Evolutionary conservation across 2,113 vertebrate genomes (phyloP), one percentile per base, ranked within the genome.

Genomic region (Lampris incognitus): DNA sequence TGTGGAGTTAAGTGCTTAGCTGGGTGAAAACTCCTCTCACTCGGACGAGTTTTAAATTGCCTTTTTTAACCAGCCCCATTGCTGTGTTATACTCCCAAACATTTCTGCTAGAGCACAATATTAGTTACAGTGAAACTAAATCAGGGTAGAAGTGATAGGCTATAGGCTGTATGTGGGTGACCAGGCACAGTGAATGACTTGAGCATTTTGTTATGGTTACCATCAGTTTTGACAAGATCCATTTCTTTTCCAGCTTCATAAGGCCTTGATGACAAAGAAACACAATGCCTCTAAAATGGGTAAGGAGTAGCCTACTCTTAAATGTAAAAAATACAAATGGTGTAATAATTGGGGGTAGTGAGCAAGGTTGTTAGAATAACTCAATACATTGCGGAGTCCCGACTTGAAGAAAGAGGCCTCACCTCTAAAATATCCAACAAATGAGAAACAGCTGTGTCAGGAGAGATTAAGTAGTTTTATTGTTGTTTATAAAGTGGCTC

Each of bases 351-450:
- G 2, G 38, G 42, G 39, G 40, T 61, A 2, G 59, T 72, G 2
- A 57, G 55, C 7, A 11, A 73, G 42, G 52, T 39, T 13, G 13
- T 38, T 59, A 57, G 69, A 50, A 59, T 55, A 68, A 68, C n/a
- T 46, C 8, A 41, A 40, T 58, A 44, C 40, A 24, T 24, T 57
- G 71, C 1, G 9, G 52, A 7, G 37, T 69, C 61, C 54, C 38
- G 77, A 85, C 76, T 84, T 50, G 38, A 9, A 39, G 13, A 9
- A 66, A 70, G 3, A 46, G 52, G 24, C 9, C 55, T 66, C 54
- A 69, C 5, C 44, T 68, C 13, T 82, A 50, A 78, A n/a, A 82
- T 56, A 81, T 85, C 58, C 36, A 13, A 2, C 56, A 58, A 55
- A 66, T 7, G 72, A 55, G 50, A 73, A 68, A 61, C 38, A 41